Base-by-base conservation (phyloP, 2,113 vertebrate genomes). In the Tamias sibiricus region DNA sequence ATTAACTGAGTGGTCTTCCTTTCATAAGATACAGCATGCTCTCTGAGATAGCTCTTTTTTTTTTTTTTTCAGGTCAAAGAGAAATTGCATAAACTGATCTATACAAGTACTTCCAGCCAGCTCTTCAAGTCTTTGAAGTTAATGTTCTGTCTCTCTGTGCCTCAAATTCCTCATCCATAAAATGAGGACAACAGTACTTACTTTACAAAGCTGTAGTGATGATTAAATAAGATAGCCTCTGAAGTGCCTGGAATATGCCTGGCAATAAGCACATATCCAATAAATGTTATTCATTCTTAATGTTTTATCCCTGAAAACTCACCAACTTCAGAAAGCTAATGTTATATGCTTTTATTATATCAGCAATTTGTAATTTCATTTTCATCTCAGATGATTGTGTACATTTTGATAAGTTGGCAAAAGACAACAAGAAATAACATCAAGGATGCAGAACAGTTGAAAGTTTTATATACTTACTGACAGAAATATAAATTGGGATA, bases 121-220 rank as follows among this genome's bases (percentile, higher is more conserved):
- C 40, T 82, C 57, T 89, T 94, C 52, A 59, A 76, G 49, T 86
- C 49, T 92, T 12, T 90, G 54, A 64, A 86, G 77, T 92, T 76
- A 76, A 47, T 76, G 74, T 44, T 57, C 47, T 16, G 8, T 87
- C 47, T 87, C 57, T 66, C 28, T 87, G 24, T 71, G 68, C 59
- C 35, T 82, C n/a, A 96, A 40, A 90, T 64, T 82, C 22, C 26
- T 82, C 57, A 90, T 64, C 79, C 40, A 35, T 59, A 74, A 35
- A 42, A 68, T 54, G 8, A 62, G 40, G 26, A 40, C 47, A 86
- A 7, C 7, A 80, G 40, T 49, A 68, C n/a, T 32, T 79, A 80
- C 24, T 80, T 71, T 35, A 83, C 1, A 66, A 19, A 68, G 44
- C 22, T 83, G 13, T 49, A 49, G 28, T 35, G 40, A 57, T 87